Base-by-base conservation (phyloP, 2,113 vertebrate genomes). In the Gila orcuttii region DNA sequence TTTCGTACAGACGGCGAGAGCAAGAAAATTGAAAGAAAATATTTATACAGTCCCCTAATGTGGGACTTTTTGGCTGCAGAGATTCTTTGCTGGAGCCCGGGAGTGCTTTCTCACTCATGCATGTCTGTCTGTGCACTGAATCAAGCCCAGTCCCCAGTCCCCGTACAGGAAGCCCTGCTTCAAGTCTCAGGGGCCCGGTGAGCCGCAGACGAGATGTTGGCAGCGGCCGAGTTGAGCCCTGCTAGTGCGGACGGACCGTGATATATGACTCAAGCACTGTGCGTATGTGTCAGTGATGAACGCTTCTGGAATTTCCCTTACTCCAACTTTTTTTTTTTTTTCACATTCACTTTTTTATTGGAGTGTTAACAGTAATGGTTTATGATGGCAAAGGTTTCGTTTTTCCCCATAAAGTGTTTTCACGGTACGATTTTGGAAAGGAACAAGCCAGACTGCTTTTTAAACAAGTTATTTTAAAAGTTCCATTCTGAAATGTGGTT, bases 111-210 rank as follows among this genome's bases (percentile, higher is more conserved):
- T 86, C 50, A 28, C 88, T 88, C 86, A 86, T 82, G 91, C 88
- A 84, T 90, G 90, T 91, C 90, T 91, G 90, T 91, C 77, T 75
- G 69, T 85, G 71, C 88, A 90, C 85, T 86, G 88, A 86, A 89
- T 88, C 80, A 57, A 86, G 83, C 88, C 87, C 85, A 87, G 90
- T 66, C 62, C 87, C 86, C 17, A 86, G 90, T 66, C 62, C 87
- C 86, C 11, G 45, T 74, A 6, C 82, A 88, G 86, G 87, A 73
- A 85, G 69, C 60, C 1, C 86, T 89, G 78, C 69, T 87, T 71
- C 31, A 75, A 77, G 60, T 85, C 85, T 86, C 84, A 69, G 33
- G 86, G 79, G 88, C 84, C 82, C 82, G 78, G 79, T 83, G 21
- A 85, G 84, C 47, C 13, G 83, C 82, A 85, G 64, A 85, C 19